A percentile compares a stretch with the other conserved stretches of the same genome.
Conservation (phyloP, 2,797 vertebrate species). For the Chromobotia macracanthus region DNA sequence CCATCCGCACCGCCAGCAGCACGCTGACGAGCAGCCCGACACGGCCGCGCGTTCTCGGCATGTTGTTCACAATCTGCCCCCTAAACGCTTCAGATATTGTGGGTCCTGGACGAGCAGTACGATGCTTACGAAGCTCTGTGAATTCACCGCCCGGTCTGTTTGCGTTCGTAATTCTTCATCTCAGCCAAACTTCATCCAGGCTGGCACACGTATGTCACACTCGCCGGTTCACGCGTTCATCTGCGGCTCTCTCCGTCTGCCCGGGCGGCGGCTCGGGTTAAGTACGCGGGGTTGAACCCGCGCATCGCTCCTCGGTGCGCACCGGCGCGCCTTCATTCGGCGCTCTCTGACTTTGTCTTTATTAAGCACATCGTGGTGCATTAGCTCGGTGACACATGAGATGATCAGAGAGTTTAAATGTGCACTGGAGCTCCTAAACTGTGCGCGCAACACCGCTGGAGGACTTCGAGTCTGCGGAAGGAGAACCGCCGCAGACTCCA, state of each 20-base stretch:
- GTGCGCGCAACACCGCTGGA: neutral
- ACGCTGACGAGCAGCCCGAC: conserved; percentile 70
- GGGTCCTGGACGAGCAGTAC: neutral
- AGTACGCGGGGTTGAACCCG: conserved; percentile 59
- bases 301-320: conserved; percentile 67
- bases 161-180: conserved; percentile 3
- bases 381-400: conserved; percentile 67
- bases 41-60: conserved; percentile 65
- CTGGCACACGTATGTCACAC: conserved; percentile 6
- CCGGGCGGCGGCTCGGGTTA: conserved; percentile 22
- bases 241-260: too few species aligned
- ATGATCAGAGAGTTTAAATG: conserved; percentile 60
- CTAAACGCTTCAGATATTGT: neutral
- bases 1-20: conserved; percentile 71
- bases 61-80: conserved; percentile 51
- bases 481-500: too few species aligned
- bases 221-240: too few species aligned
- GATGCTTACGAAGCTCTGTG: too few species aligned
- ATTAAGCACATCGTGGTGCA: too few species aligned
- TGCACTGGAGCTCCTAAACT: neutral
- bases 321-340: conserved; percentile 70
- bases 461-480: too few species aligned
- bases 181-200: conserved; percentile 16
- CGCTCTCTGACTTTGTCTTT: conserved; percentile 64
- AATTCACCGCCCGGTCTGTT: too few species aligned